phyloP scores from a whole-genome alignment of 1,140 invertebrate genomes.

The Euglossa dilemma region DNA sequence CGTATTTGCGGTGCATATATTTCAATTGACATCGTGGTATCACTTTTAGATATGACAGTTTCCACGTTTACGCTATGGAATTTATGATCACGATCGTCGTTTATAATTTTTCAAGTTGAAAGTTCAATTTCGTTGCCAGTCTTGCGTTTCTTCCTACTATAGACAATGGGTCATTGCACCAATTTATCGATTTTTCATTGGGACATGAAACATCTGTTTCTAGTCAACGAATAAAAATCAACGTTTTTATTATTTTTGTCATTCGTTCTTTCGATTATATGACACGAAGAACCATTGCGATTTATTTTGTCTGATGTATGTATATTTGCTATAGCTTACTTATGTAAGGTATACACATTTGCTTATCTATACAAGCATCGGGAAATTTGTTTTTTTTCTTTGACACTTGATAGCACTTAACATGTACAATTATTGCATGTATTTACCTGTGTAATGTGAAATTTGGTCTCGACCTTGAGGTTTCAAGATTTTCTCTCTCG shows the following conservation, averaged over 20 bases:
- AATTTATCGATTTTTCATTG: constrained; percentile 52
- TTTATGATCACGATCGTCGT: background rate
- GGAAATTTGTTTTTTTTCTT: background rate
- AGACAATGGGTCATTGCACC: constrained; percentile 41
- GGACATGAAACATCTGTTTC: background rate
- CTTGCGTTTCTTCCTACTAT: background rate
- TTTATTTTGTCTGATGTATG: background rate
- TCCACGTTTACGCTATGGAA: too few relatives aligned
- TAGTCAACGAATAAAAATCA: background rate
- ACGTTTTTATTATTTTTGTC: background rate
- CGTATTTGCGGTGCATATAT: too few relatives aligned
- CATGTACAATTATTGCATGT: too few relatives aligned
- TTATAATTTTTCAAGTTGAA: background rate
- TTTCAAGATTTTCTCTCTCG: background rate
- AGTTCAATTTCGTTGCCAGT: background rate
- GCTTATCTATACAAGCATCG: background rate
- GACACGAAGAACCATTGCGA: background rate
- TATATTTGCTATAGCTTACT: background rate
- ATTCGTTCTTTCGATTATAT: too few relatives aligned
- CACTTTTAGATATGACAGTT: too few relatives aligned
- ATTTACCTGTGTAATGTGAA: background rate
- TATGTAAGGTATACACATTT: too few relatives aligned
- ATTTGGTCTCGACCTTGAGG: background rate
- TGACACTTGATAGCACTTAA: too few relatives aligned
- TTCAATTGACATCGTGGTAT: too few relatives aligned